Conservation (phyloP, 2,797 vertebrate species). For the Alexandromys oeconomus region DNA sequence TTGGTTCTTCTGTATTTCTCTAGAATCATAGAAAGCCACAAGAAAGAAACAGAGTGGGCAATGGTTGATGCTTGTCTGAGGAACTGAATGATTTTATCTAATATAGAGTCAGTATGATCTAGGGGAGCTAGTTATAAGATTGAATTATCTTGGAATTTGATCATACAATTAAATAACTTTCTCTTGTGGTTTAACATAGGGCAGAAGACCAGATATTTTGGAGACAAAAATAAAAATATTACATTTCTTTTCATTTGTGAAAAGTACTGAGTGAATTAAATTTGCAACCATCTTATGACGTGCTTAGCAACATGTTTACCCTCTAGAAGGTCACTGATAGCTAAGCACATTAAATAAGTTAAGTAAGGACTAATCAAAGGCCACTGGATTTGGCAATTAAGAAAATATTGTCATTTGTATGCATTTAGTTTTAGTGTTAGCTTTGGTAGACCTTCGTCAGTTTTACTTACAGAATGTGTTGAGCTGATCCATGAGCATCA, state of each 20-base stretch:
- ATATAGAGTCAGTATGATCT: not conserved
- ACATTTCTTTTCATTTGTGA: slow-evolving; percentile 27
- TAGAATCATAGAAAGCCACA: not conserved
- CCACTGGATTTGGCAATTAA: not conserved
- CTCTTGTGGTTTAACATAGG: not conserved
- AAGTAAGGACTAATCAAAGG: slow-evolving; percentile 30
- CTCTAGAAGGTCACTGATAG: not conserved
- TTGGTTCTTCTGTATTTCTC: not conserved
- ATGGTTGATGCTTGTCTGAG: not conserved
- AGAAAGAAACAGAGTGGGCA: not conserved
- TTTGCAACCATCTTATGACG: not conserved
- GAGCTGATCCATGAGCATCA: not conserved
- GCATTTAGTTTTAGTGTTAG: not conserved
- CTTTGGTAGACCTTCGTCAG: not conserved
- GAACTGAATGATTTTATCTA: slow-evolving; percentile 26
- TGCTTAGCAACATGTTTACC: not conserved
- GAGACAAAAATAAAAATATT: slow-evolving; percentile 51
- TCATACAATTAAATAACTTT: slow-evolving; percentile 55
- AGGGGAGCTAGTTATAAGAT: not conserved
- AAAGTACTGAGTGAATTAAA: slow-evolving; percentile 19
- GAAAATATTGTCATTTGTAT: not conserved
- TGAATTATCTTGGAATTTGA: slow-evolving; percentile 25
- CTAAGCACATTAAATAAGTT: slow-evolving; percentile 2
- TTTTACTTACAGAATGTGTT: not conserved
- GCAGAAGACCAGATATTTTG: slow-evolving; percentile 30